Base-by-base conservation (phyloP, 2,888 invertebrate genomes). In the Branchipolynoe longqiensis region DNA sequence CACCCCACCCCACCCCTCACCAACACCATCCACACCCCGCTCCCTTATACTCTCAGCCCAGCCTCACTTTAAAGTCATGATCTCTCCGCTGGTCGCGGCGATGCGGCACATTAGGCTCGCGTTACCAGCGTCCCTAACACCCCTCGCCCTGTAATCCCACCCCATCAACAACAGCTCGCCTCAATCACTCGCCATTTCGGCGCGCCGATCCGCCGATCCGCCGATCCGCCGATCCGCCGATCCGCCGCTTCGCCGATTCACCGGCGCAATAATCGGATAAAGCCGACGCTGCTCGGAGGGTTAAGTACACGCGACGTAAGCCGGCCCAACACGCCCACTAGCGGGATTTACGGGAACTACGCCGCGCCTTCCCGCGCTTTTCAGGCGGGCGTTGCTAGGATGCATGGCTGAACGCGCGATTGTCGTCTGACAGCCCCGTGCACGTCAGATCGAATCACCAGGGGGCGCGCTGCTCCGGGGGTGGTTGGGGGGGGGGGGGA, bases 111-210 rank as follows among this genome's bases (percentile, higher is more conserved):
- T 62, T 62, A 62, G 62, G 31, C 12, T 12, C 14, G 28, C 12
- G 3, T 3, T 62, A 1, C 4, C 69, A 69, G 18, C 38, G 69
- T 69, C 14, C 12, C 36, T 4, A 6, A 33, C 3, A 1, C 18
- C 69, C 64, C 1, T 38, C 0, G 6, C 28, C 62, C 3, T 62
- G 69, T 69, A 69, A 69, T 69, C 18, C 0, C 22, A 69, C 38
- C 69, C 36, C 38, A n/a, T 38, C 69, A 69, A 69, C 69, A 69
- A 69, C 69, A 69, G 69, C n/a, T 69, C 69, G 69, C 69, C 18
- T 69, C 36, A 69, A 33, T 36, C n/a, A 38, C 18, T 38, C 2
- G 33, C 69, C 38, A 69, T 38, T 33, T 14, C 12, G 69, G 22
- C n/a, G n/a, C n/a, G n/a, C n/a, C n/a, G n/a, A n/a, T n/a, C n/a